These are phyloP conservation scores for Podarcis raffonei DNA, from an alignment of 2,113 vertebrate genomes.

Conservation along the genomic window DNA sequence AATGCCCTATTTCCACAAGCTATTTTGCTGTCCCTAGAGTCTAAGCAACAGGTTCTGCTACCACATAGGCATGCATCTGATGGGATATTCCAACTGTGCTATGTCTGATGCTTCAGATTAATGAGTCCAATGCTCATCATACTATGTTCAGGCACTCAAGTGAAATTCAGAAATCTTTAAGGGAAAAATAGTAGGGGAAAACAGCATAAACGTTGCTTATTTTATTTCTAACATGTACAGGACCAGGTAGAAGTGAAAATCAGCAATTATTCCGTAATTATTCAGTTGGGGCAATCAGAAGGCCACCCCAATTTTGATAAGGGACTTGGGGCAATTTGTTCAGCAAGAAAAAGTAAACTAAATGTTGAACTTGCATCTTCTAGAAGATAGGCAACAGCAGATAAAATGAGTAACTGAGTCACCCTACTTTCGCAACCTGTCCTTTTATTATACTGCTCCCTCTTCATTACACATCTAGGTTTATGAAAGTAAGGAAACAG, in stretches of 20 bases:
- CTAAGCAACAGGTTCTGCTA: not conserved
- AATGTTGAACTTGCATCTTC: not conserved
- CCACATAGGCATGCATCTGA: not conserved
- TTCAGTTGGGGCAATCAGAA: constrained; percentile 30
- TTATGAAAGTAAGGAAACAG: constrained; percentile 5
- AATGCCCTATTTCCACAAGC: constrained; percentile 28
- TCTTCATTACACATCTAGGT: not conserved
- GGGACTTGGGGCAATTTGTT: not conserved
- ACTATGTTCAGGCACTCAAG: not conserved
- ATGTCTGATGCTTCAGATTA: not conserved
- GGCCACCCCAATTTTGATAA: constrained; percentile 16
- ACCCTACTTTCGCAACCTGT: not conserved
- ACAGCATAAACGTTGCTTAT: not conserved
- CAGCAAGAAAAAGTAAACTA: constrained; percentile 11
- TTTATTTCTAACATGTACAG: not conserved
- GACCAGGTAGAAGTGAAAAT: constrained; percentile 3
- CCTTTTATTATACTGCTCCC: not conserved
- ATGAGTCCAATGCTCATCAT: not conserved
- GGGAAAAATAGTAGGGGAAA: not conserved
- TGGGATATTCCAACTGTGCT: not conserved
- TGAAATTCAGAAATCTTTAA: not conserved
- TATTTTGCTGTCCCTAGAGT: not conserved
- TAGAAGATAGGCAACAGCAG: not conserved
- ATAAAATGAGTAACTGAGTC: not conserved
- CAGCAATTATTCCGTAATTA: constrained; percentile 39